Percentiles rank a stretch among this genome's conserved stretches.
Evolutionary conservation across 1,140 invertebrate genomes (phyloP).

Genomic region (Bombus impatiens): DNA sequence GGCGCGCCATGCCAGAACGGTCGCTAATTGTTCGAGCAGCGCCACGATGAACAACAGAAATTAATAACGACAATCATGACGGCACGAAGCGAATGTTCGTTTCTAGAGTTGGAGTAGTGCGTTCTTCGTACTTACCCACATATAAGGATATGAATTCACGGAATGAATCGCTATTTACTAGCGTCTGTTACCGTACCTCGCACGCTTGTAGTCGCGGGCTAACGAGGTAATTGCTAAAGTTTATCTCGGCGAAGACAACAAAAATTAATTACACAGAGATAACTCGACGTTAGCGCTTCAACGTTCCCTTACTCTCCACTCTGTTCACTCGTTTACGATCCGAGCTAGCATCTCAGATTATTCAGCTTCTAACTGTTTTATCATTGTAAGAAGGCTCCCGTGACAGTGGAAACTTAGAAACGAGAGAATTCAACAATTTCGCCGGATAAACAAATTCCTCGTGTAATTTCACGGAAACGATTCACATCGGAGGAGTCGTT

Average conservation of each 20-base stretch:
- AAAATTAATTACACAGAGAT: constrained; percentile 67
- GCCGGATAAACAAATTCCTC: neutral
- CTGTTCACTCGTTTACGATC: constrained; percentile 5
- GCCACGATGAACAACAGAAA: constrained; percentile 29
- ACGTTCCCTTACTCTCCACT: neutral
- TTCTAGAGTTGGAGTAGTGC: neutral
- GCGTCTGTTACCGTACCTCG: neutral
- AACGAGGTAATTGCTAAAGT: constrained; percentile 68
- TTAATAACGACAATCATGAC: constrained; percentile 45
- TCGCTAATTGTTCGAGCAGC: constrained; percentile 39
- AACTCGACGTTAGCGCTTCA: constrained; percentile 51
- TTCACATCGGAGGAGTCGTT: neutral
- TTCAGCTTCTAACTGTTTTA: neutral
- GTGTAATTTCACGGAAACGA: neutral
- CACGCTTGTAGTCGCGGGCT: neutral
- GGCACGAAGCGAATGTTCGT: neutral
- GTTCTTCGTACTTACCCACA: neutral
- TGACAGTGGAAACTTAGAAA: neutral
- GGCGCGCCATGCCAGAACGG: neutral
- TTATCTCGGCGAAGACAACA: constrained; percentile 66
- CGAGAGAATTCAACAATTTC: neutral
- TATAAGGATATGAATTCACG: constrained; percentile 29
- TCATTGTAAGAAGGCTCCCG: neutral
- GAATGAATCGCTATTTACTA: constrained; percentile 55
- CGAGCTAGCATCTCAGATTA: neutral